Percentiles rank a stretch among this genome's conserved stretches.
These are phyloP conservation scores for Clanis bilineata DNA, from an alignment of 2,888 invertebrate species.

Conservation along the genomic window DNA sequence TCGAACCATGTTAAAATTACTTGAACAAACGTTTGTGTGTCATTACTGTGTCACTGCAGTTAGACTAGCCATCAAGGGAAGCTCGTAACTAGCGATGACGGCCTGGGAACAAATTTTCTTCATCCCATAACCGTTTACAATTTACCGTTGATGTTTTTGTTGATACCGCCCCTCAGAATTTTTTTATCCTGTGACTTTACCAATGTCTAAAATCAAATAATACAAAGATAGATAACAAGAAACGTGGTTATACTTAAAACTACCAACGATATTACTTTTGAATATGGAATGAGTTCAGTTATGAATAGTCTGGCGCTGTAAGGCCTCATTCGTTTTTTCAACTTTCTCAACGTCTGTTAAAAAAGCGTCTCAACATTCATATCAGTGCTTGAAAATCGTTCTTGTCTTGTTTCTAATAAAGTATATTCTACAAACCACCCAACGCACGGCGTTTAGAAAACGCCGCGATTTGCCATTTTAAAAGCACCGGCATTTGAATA, in stretches of 20 bases:
- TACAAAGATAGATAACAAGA: background rate
- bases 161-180: no score
- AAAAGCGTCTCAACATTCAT: no score
- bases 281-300: background rate
- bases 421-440: no score
- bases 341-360: no score
- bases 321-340: no score
- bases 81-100: background rate
- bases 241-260: background rate
- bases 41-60: slow-evolving; percentile 15
- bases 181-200: background rate
- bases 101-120: slow-evolving; percentile 5
- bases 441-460: no score
- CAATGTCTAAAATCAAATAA: background rate
- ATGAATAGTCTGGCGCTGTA: background rate
- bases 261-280: background rate
- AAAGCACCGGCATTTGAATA: no score
- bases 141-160: background rate
- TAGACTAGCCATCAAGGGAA: background rate
- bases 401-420: no score
- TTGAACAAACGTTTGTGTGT: slow-evolving; percentile 15
- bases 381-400: no score
- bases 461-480: no score
- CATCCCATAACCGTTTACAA: background rate
- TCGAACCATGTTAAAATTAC: slow-evolving; percentile 17